A percentile compares a stretch with the other conserved stretches of the same genome.
These are phyloP conservation scores for Typhlomys cinereus DNA, from an alignment of 2,113 vertebrate genomes.

Conservation along the genomic window DNA sequence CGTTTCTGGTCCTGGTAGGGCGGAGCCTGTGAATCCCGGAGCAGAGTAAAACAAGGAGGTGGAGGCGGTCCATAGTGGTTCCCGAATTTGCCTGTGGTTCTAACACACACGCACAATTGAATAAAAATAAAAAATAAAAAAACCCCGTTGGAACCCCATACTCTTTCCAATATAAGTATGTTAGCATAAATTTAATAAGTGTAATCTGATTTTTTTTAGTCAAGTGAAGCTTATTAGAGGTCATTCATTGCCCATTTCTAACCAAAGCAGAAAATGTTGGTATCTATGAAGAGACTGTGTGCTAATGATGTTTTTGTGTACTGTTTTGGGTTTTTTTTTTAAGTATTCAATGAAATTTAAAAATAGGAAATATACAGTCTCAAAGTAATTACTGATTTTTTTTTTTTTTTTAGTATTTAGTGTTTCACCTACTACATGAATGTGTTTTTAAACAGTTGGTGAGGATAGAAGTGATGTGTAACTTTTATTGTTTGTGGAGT, in stretches of 20 bases:
- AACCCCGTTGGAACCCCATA: no score
- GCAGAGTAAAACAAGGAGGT: no score
- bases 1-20: no score
- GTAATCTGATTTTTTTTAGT: not conserved
- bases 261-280: not conserved
- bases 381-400: not conserved
- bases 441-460: not conserved
- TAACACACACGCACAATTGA: no score
- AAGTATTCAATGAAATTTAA: not conserved
- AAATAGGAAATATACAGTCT: not conserved
- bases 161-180: not conserved
- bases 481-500: no score
- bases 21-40: no score
- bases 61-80: no score
- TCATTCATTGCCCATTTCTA: constrained; percentile 5
- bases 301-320: not conserved
- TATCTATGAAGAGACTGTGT: not conserved
- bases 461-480: not conserved
- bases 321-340: not conserved
- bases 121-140: no score
- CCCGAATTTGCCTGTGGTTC: no score
- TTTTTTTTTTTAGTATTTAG: not conserved
- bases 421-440: not conserved
- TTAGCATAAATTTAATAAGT: constrained; percentile 31
- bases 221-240: not conserved